Evolutionary conservation across 2,113 vertebrate genomes (phyloP).

Genomic region (Cyanoramphus novaezelandiae): DNA sequence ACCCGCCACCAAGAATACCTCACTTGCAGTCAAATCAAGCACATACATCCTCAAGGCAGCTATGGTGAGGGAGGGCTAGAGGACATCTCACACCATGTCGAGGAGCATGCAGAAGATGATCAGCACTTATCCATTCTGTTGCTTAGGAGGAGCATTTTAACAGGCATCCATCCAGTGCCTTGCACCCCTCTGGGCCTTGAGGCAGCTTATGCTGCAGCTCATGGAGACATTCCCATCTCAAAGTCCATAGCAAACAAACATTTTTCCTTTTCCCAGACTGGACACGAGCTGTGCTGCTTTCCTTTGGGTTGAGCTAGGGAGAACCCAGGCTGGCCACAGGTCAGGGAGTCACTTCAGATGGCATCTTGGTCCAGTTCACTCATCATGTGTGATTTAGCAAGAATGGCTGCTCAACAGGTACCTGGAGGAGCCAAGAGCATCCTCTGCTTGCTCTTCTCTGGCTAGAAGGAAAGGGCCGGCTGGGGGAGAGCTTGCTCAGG

Average conservation of each 20-base stretch:
- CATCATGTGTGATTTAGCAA: accelerated
- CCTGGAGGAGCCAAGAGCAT: neutral
- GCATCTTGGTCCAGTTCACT: neutral
- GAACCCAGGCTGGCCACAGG: neutral
- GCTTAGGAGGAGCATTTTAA: neutral
- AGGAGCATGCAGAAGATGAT: accelerated
- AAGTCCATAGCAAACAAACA: neutral
- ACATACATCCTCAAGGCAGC: accelerated
- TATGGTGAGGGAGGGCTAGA: neutral
- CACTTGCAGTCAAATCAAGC: accelerated
- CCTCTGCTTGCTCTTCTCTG: neutral
- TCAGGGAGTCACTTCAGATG: neutral
- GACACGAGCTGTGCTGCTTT: neutral
- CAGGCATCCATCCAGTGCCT: neutral
- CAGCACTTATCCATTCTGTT: neutral
- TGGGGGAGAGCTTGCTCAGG: neutral
- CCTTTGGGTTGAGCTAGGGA: neutral
- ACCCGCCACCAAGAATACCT: neutral
- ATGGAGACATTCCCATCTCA: accelerated
- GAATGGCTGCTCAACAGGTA: neutral
- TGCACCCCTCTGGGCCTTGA: neutral
- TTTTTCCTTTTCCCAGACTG: neutral
- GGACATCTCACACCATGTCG: neutral
- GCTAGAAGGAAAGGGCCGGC: neutral
- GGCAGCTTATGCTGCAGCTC: neutral